A percentile compares a stretch with the other conserved stretches of the same genome.
phyloP scores from a whole-genome alignment of 2,797 vertebrate genomes.

The Karalla daura region DNA sequence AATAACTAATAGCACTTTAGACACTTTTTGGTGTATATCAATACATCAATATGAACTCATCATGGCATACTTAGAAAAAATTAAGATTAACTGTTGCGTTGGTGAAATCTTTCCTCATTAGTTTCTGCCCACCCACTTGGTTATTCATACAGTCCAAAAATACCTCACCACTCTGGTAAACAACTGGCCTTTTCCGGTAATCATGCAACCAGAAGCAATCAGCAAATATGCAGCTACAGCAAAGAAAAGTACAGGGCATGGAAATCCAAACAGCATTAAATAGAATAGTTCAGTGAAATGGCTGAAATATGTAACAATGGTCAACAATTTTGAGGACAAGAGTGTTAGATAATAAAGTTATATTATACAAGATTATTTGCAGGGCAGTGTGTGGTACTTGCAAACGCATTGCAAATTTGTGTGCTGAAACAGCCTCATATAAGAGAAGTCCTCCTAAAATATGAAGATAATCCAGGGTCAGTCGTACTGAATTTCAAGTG shows the following conservation, averaged over 20 bases:
- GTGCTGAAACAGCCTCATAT: not conserved
- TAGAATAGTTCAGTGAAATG: not conserved
- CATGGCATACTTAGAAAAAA: not conserved
- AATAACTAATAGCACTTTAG: conserved; percentile 45
- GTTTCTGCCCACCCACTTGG: not conserved
- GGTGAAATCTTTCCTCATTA: not conserved
- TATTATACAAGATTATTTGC: not conserved
- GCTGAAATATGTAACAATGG: not conserved
- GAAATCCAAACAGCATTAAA: not conserved
- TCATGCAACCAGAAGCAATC: not conserved
- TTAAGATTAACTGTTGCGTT: not conserved
- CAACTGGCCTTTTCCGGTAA: not conserved
- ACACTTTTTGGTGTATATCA: conserved; percentile 16
- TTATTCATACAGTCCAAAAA: not conserved
- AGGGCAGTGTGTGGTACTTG: not conserved
- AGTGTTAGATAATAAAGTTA: not conserved
- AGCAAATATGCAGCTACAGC: not conserved
- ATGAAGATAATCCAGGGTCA: not conserved
- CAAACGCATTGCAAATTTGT: not conserved
- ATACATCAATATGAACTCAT: conserved; percentile 19
- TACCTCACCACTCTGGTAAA: not conserved
- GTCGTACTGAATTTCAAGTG: not conserved
- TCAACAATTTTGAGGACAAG: not conserved
- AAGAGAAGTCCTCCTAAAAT: not conserved
- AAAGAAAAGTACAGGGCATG: not conserved